Percentiles rank a stretch among this genome's conserved stretches.
These are phyloP conservation scores for Heliconius nattereri DNA, from an alignment of 1,140 invertebrate species.

Conservation along the genomic window DNA sequence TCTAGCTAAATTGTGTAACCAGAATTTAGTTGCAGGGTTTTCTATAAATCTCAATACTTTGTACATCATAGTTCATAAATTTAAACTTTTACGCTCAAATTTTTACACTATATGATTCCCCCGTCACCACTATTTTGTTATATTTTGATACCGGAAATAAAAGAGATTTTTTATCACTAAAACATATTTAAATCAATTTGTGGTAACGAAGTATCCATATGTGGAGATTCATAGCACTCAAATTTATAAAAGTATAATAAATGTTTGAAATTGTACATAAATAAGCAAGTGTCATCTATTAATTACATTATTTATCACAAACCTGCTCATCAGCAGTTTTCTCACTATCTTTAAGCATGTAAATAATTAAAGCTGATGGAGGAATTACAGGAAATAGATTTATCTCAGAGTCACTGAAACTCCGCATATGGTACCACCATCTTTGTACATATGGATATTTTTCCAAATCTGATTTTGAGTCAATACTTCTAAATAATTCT, in stretches of 20 bases:
- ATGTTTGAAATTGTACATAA: not conserved
- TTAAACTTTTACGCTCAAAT: conserved; percentile 25
- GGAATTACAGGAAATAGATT: conserved; percentile 62
- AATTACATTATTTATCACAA: conserved; percentile 47
- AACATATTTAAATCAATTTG: conserved; percentile 21
- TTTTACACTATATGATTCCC: conserved; percentile 59
- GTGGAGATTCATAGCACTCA: conserved; percentile 54
- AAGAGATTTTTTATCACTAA: conserved; percentile 17
- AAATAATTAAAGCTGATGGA: conserved; percentile 49
- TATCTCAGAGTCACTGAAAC: conserved; percentile 80
- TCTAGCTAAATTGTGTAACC: conserved; percentile 56
- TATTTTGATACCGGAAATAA: conserved; percentile 58
- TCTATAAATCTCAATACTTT: conserved; percentile 58
- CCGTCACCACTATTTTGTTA: conserved; percentile 65
- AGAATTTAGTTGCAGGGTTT: conserved; percentile 49
- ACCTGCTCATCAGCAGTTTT: conserved; percentile 69
- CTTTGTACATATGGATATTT: conserved; percentile 79
- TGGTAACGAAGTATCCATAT: conserved; percentile 72
- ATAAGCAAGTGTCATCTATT: conserved; percentile 2
- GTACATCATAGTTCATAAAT: conserved; percentile 61
- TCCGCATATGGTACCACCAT: conserved; percentile 84
- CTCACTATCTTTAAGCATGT: conserved; percentile 49
- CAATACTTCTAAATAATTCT: conserved; percentile 72
- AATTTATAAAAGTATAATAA: conserved; percentile 2
- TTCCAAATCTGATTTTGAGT: conserved; percentile 62